phyloP scores from a whole-genome alignment of 2,797 vertebrate species.

The Glossophaga mutica region DNA sequence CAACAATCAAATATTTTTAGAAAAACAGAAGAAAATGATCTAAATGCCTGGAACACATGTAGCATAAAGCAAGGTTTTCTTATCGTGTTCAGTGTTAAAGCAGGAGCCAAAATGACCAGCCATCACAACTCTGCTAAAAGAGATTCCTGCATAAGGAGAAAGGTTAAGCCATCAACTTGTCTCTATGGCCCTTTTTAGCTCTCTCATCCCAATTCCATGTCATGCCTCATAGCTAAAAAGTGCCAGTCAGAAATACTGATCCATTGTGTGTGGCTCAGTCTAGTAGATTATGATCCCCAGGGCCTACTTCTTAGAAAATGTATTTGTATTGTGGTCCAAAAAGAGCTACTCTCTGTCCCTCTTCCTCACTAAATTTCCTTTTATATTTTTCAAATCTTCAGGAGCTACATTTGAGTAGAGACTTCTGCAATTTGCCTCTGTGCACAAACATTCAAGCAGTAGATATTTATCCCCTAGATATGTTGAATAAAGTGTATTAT shows the following conservation, averaged over 20 bases:
- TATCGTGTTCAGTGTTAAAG: neutral
- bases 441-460: neutral
- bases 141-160: neutral
- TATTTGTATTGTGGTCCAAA: slow-evolving; percentile 46
- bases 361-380: slow-evolving; percentile 32
- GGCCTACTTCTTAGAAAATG: slow-evolving; percentile 51
- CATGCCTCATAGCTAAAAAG: slow-evolving; percentile 50
- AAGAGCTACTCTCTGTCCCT: slow-evolving; percentile 13
- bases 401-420: neutral
- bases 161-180: slow-evolving; percentile 36
- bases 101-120: neutral
- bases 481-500: neutral
- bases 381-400: slow-evolving; percentile 36
- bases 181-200: neutral
- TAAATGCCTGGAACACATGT: neutral
- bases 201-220: slow-evolving; percentile 29
- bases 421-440: neutral
- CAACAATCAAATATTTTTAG: too few relatives aligned
- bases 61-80: neutral
- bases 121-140: neutral
- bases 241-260: slow-evolving; percentile 49
- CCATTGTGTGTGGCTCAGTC: neutral
- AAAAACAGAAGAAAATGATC: neutral
- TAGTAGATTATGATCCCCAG: slow-evolving; percentile 58
- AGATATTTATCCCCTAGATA: neutral